phyloP scores from a whole-genome alignment of 1,140 invertebrate genomes.

The Telenomus remus region DNA sequence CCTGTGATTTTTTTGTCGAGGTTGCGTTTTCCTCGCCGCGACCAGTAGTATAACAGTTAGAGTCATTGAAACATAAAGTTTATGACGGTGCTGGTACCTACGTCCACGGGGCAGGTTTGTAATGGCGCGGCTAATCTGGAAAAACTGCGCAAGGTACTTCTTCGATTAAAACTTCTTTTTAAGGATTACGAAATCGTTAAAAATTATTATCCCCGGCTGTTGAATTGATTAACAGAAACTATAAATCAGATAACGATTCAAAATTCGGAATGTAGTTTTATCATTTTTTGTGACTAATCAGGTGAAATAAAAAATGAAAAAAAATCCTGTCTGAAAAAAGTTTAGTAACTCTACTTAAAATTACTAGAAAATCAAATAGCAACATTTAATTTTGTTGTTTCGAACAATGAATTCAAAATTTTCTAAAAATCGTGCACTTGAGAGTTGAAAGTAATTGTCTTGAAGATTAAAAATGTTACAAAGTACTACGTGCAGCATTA shows the following conservation, averaged over 20 bases:
- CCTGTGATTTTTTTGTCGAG: constrained; percentile 21
- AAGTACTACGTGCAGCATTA: too few species aligned
- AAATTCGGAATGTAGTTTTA: too few species aligned
- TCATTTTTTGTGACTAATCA: too few species aligned
- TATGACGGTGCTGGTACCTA: constrained; percentile 31
- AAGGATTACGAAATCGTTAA: constrained; percentile 23
- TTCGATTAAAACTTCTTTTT: constrained; percentile 13
- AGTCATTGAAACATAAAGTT: constrained; percentile 55
- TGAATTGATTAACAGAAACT: constrained; percentile 25
- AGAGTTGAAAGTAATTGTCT: too few species aligned
- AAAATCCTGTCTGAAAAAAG: too few species aligned
- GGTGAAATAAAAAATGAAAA: too few species aligned
- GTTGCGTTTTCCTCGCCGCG: constrained; percentile 25
- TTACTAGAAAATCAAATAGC: too few species aligned
- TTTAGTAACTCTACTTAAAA: too few species aligned
- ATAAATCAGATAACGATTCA: constrained; percentile 10
- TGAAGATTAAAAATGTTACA: too few species aligned
- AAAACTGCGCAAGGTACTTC: constrained; percentile 28
- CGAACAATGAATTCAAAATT: too few species aligned
- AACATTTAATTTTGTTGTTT: too few species aligned
- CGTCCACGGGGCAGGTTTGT: constrained; percentile 34
- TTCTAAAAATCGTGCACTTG: too few species aligned
- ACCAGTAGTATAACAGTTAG: constrained; percentile 36
- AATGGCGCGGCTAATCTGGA: constrained; percentile 38
- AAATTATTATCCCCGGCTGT: constrained; percentile 8